A percentile compares a stretch with the other conserved stretches of the same genome.
Evolutionary conservation across 2,113 vertebrate genomes (phyloP).

Genomic region (Pelodiscus sinensis): DNA sequence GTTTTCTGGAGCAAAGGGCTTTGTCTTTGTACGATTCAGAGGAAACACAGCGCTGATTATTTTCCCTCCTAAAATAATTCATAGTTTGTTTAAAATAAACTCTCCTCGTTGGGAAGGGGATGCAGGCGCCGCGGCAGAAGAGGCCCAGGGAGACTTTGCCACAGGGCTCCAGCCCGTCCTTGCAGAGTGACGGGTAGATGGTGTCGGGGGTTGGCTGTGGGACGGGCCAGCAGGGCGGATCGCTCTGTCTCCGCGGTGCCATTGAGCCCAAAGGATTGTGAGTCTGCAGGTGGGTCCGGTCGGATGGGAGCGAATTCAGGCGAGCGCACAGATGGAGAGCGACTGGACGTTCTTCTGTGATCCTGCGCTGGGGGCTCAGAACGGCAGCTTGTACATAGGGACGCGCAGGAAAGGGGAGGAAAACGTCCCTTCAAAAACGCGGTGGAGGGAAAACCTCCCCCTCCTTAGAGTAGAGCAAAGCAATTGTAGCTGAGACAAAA

Average conservation of each 20-base stretch:
- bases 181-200: neutral
- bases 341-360: neutral
- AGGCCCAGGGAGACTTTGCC: neutral
- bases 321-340: neutral
- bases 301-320: neutral
- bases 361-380: fast-evolving
- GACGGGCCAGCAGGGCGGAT: neutral
- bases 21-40: neutral
- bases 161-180: neutral
- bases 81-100: neutral
- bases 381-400: fast-evolving
- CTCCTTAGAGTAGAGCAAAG: fast-evolving
- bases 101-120: neutral
- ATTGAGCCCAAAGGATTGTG: neutral
- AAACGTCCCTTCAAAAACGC: fast-evolving
- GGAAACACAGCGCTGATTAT: neutral
- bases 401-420: fast-evolving
- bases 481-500: fast-evolving
- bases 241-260: neutral
- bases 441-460: neutral
- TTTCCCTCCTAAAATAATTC: neutral
- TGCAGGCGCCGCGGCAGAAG: too few species aligned
- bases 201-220: neutral
- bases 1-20: neutral
- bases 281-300: neutral